phyloP scores from a whole-genome alignment of 2,797 vertebrate genomes.

The Mionectes olivaceus region DNA sequence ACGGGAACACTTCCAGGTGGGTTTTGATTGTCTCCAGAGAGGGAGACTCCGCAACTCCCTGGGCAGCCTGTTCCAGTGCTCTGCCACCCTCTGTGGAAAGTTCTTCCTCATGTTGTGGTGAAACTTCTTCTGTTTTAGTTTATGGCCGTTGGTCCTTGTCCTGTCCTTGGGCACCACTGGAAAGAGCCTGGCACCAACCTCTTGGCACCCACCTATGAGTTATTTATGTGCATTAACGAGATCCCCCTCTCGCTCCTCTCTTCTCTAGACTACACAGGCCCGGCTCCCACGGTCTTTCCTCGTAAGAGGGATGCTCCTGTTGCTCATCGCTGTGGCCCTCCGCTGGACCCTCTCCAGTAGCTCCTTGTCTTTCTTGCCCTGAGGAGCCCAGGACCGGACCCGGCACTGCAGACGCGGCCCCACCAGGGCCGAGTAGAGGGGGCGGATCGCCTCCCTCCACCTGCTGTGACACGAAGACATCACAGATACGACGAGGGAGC shows the following conservation, averaged over 20 bases:
- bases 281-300: background rate
- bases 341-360: background rate
- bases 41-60: accelerated
- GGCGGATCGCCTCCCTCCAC: background rate
- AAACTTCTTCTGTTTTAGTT: background rate
- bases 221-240: background rate
- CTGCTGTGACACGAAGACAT: background rate
- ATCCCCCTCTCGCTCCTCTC: background rate
- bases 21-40: background rate
- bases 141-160: background rate
- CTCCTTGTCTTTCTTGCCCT: background rate
- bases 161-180: background rate
- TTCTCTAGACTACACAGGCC: background rate
- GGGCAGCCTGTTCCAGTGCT: background rate
- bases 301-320: background rate
- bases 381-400: background rate
- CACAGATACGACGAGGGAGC: too few relatives aligned
- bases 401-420: background rate
- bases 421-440: background rate
- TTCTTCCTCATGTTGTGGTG: background rate
- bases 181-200: accelerated
- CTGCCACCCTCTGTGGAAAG: background rate
- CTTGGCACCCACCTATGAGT: background rate
- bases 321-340: background rate
- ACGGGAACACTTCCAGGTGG: accelerated